Percentiles rank a stretch among this genome's conserved stretches.
Evolutionary conservation across 2,113 vertebrate species (phyloP).

Genomic region (Pelmatolapia mariae): DNA sequence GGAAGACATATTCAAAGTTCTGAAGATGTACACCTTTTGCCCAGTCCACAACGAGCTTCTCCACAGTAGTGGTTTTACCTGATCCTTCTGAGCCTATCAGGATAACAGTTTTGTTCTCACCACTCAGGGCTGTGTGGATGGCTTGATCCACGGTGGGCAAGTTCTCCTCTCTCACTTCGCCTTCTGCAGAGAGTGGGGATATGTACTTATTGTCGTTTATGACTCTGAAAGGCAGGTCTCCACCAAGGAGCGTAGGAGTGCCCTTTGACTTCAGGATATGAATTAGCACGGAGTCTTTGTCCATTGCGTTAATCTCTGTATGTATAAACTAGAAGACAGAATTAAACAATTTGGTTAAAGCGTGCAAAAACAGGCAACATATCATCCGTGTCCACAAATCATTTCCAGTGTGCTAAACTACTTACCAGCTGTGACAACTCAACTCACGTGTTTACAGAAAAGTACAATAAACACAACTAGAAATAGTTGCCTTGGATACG

Average conservation of each 20-base stretch:
- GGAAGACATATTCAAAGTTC: constrained; percentile 54
- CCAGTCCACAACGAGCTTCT: constrained; percentile 67
- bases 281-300: constrained; percentile 34
- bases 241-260: constrained; percentile 38
- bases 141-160: constrained; percentile 1
- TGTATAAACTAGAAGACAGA: neutral
- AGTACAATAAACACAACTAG: neutral
- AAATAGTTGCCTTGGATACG: neutral
- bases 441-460: neutral
- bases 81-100: constrained; percentile 64
- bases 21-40: constrained; percentile 39
- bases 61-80: constrained; percentile 68
- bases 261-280: neutral
- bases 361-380: neutral
- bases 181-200: neutral
- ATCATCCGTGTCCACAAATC: neutral
- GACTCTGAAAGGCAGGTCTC: constrained; percentile 34
- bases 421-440: neutral
- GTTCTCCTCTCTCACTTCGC: neutral
- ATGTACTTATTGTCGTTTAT: constrained; percentile 36
- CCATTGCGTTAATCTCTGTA: constrained; percentile 14
- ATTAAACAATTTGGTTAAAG: neutral
- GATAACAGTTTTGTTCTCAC: constrained; percentile 2
- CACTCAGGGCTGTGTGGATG: constrained; percentile 17
- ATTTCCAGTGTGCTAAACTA: neutral